Percentiles rank a stretch among this genome's conserved stretches.
Conservation (phyloP, 2,888 invertebrate species). For the Rotaria macrura region DNA sequence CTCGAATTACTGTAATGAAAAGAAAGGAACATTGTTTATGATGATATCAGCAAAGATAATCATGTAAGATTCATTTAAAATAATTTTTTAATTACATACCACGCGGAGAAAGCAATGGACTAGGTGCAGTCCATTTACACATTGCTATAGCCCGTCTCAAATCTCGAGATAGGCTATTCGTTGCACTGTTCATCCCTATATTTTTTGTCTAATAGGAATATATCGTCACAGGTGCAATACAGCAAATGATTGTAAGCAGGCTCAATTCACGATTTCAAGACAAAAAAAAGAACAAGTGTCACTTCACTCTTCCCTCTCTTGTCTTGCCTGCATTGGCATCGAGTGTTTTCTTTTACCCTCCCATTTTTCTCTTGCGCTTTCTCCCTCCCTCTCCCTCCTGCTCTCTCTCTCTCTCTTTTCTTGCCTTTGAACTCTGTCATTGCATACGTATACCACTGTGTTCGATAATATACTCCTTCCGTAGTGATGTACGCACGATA, state of each 20-base stretch:
- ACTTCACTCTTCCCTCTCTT: too few species aligned
- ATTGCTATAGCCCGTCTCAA: background rate
- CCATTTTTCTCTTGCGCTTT: too few species aligned
- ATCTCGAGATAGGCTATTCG: background rate
- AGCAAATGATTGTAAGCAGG: background rate
- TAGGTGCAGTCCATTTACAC: background rate
- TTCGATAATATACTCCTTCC: too few species aligned
- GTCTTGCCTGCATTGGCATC: too few species aligned
- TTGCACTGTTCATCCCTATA: background rate
- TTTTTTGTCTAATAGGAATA: background rate
- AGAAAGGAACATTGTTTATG: background rate
- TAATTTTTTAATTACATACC: background rate
- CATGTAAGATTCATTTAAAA: background rate
- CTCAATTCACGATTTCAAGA: background rate
- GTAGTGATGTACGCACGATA: too few species aligned
- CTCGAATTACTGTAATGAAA: background rate
- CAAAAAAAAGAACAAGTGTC: background rate
- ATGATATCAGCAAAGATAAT: too few species aligned
- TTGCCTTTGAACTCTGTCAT: too few species aligned
- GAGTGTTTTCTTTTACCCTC: too few species aligned
- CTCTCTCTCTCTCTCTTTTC: too few species aligned
- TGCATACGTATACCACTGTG: too few species aligned
- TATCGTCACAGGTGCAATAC: too few species aligned
- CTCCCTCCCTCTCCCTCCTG: too few species aligned
- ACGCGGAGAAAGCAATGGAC: background rate